These are phyloP conservation scores for Athripsodes cinereus DNA, from an alignment of 2,888 invertebrate species.

Conservation along the genomic window DNA sequence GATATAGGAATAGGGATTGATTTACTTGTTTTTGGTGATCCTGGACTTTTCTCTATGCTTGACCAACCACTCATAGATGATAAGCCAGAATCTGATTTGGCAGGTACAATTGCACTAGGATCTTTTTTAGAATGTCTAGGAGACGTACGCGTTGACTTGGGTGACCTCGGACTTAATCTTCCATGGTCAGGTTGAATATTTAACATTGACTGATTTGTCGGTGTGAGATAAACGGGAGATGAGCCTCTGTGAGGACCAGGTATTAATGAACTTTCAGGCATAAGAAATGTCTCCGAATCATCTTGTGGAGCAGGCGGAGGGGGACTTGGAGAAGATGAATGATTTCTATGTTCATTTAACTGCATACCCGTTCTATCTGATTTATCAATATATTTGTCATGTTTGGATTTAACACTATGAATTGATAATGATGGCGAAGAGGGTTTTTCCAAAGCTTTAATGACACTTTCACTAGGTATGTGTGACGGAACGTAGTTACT, in stretches of 20 bases:
- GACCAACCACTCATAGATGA: conserved; percentile 86
- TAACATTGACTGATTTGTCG: conserved; percentile 36
- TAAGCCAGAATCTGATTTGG: conserved; percentile 80
- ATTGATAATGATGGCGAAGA: conserved; percentile 58
- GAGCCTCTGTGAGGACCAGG: conserved; percentile 34
- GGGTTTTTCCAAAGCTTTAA: conserved; percentile 48
- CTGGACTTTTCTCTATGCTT: conserved; percentile 78
- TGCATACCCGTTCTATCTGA: conserved; percentile 44
- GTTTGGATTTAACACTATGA: conserved; percentile 59
- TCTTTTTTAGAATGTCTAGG: conserved; percentile 61
- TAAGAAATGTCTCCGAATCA: conserved; percentile 47
- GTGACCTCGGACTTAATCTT: conserved; percentile 62
- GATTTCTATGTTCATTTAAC: conserved; percentile 44
- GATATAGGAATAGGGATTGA: conserved; percentile 29
- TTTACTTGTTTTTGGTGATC: conserved; percentile 63
- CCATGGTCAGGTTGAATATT: conserved; percentile 42
- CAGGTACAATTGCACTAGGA: conserved; percentile 58
- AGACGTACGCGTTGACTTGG: conserved; percentile 66
- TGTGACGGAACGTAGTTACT: conserved; percentile 43
- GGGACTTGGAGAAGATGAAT: conserved; percentile 52
- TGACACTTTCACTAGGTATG: conserved; percentile 44
- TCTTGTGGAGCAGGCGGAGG: conserved; percentile 79
- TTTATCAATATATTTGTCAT: conserved; percentile 54
- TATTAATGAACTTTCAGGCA: conserved; percentile 31
- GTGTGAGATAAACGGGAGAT: conserved; percentile 41